Evolutionary conservation across 2,797 vertebrate species (phyloP), one percentile per base, ranked within the genome.

Genomic region (Pseudomugil gertrudae): DNA sequence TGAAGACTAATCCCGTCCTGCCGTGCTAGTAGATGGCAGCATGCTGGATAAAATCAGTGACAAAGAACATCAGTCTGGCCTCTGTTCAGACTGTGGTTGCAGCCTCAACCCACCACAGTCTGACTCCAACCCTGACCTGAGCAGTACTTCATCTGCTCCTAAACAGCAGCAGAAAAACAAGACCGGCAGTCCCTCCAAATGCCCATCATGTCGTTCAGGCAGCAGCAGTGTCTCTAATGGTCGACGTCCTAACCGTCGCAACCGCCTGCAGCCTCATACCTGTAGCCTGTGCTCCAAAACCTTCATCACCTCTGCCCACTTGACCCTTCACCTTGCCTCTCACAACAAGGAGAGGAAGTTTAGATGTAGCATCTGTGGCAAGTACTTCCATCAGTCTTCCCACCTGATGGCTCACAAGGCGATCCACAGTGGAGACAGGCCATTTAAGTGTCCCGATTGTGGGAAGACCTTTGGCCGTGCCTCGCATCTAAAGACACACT

Each of bases 401-500:
- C 93, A 95, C 80, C 83, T 94, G 66, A 74, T 93, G 74, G 92
- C 92, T 0, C 94, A 95, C 84, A 90, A 90, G 83, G 80, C 86
- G 23, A 90, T 90, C 78, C 94, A 94, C 84, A 90, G 91, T 0
- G 93, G 93, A 0, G 90, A 94, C 74, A 78, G 92, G 53, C 94
- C 94, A 0, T 94, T 93, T 32, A 94, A 93, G 51, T 95, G 94
- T 69, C 85, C 90, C 0, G 92, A 94, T 0, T 95, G 94, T 0
- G 93, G 93, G 0, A 94, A 93, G 85, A 81, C 84, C 36, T 95
- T 95, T 0, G 92, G 90, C 6, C 92, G 94, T 0, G 89, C 92
- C 26, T 93, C 93, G 0, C 93, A 95, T 56, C 88, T 95, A 30
- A 94, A 94, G 79, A 95, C 93, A 3, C 94, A 95, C 75, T 88